Percentiles rank a stretch among this genome's conserved stretches.
These are phyloP conservation scores for Salvator merianae DNA, from an alignment of 2,113 vertebrate species.

Conservation along the genomic window DNA sequence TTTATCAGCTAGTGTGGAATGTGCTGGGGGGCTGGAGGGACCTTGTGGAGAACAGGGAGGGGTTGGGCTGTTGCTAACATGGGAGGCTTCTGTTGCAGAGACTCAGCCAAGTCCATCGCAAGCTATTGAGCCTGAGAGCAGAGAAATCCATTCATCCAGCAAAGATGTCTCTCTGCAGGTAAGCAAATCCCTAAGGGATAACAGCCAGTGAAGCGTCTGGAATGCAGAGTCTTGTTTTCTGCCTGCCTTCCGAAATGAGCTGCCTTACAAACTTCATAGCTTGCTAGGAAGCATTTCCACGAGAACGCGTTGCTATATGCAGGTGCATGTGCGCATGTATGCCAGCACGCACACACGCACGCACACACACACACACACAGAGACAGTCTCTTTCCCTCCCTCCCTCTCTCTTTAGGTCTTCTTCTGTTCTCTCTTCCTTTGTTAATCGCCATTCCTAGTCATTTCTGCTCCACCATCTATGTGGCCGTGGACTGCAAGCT, in stretches of 20 bases:
- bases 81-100: slow-evolving; percentile 75
- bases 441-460: background rate
- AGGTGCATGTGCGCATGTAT: background rate
- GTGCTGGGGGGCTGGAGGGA: slow-evolving; percentile 20
- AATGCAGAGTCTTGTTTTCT: slow-evolving; percentile 21
- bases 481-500: slow-evolving; percentile 10
- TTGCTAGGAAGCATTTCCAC: background rate
- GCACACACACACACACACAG: no score
- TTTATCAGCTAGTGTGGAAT: slow-evolving; percentile 29
- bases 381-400: no score
- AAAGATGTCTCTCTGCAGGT: slow-evolving; percentile 59
- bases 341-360: background rate
- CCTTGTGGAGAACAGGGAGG: background rate
- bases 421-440: background rate
- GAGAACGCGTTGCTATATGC: background rate
- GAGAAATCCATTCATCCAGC: slow-evolving; percentile 55
- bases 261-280: background rate
- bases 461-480: slow-evolving; percentile 10
- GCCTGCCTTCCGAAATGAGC: background rate
- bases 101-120: slow-evolving; percentile 78
- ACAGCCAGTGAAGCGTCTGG: slow-evolving; percentile 25
- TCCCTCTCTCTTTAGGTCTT: background rate
- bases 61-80: slow-evolving; percentile 16
- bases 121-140: slow-evolving; percentile 58
- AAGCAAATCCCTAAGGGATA: slow-evolving; percentile 42